Percentiles rank a stretch among this genome's conserved stretches.
Conservation (phyloP, 1,140 invertebrate genomes). For the Penaeus japonicus region DNA sequence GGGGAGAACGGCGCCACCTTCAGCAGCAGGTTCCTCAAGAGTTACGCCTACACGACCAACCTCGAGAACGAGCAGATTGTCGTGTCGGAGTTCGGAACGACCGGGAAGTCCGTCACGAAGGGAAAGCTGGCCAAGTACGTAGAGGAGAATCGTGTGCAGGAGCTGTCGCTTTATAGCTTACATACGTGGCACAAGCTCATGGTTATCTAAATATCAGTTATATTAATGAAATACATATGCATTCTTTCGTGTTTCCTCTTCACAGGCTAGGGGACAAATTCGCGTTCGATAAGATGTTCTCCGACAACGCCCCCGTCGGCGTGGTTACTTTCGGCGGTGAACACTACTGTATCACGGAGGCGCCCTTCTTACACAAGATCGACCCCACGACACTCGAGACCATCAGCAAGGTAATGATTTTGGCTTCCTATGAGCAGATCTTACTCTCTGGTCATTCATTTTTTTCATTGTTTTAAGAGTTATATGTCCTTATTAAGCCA, state of each 20-base stretch:
- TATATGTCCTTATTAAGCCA: too few relatives aligned
- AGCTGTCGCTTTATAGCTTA: background rate
- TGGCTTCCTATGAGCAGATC: background rate
- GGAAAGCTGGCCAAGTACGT: slow-evolving; percentile 45
- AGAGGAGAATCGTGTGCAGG: background rate
- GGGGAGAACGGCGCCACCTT: slow-evolving; percentile 77
- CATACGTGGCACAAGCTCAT: background rate
- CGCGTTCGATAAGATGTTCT: slow-evolving; percentile 64
- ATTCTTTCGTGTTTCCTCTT: background rate
- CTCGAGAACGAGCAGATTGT: slow-evolving; percentile 80
- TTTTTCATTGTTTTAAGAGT: background rate
- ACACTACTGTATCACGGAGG: slow-evolving; percentile 82
- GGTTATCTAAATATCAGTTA: too few relatives aligned
- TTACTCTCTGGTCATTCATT: background rate
- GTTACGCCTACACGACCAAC: slow-evolving; percentile 78
- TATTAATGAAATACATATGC: background rate
- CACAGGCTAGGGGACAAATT: slow-evolving; percentile 56
- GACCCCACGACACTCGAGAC: slow-evolving; percentile 75
- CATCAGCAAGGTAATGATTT: slow-evolving; percentile 33
- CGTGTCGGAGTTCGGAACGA: slow-evolving; percentile 84
- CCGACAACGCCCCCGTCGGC: slow-evolving; percentile 87
- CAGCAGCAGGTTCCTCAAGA: slow-evolving; percentile 75
- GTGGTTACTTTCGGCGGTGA: slow-evolving; percentile 82
- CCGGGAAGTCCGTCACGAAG: slow-evolving; percentile 50
- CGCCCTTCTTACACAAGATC: slow-evolving; percentile 79